Evolutionary conservation across 2,888 invertebrate genomes (phyloP), one percentile per base, ranked within the genome.

Genomic region (Clitarchus hookeri): DNA sequence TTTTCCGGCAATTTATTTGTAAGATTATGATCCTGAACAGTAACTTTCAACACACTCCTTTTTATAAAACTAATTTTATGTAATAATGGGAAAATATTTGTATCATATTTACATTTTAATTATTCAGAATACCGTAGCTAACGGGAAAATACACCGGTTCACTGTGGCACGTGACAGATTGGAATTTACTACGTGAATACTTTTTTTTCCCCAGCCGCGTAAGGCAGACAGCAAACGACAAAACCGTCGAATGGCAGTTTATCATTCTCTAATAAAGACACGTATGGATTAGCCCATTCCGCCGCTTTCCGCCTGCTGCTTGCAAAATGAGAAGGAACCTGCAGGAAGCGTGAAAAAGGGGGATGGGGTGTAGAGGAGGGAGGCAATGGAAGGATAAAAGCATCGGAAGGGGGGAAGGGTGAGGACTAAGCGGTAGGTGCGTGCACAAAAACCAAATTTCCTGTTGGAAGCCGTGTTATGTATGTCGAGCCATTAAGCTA

Each of bases 391-490:
- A 54, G 26, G 79, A 79, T 44, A 25, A 48, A 83, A 36, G 85
- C 36, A 36, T 6, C 2, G 82, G 27, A 44, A 16, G 26, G 25
- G 85, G 80, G 78, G 79, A n/a, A 80, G 44, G 86, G 44, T 25
- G 84, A 23, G 77, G 77, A 65, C 65, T 65, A 23, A 65, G 65
- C 65, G 65, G 23, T 65, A 65, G 65, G 65, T 65, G 65, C 65
- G 65, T 82, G 82, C 82, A 82, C 82, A 82, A 82, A 82, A 82
- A 82, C 82, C 82, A 82, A 82, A 82, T 82, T 82, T 82, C 82
- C 82, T 82, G 82, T 82, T 82, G 82, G 82, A 82, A 82, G 36
- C 82, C 82, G 82, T 27, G 82, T 82, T 82, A 82, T 82, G 82
- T 82, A 82, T 82, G 82, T 27, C 27, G 82, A 13, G 36, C 82